A percentile compares a stretch with the other conserved stretches of the same genome.
Evolutionary conservation across 2,797 vertebrate species (phyloP).

Genomic region (Cryptoprocta ferox): DNA sequence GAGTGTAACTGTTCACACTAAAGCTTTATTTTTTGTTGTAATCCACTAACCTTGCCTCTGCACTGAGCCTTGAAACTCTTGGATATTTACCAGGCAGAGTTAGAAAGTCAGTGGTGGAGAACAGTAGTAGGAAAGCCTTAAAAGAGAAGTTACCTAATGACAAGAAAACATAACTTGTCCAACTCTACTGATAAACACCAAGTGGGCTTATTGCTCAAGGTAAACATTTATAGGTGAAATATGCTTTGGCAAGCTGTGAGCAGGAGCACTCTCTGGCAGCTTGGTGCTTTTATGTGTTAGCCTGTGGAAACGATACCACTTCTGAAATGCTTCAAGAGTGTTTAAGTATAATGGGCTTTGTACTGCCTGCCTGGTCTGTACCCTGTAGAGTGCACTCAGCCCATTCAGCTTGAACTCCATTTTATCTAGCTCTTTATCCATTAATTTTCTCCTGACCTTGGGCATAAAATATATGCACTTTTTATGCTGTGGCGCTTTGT

Average conservation of each 20-base stretch:
- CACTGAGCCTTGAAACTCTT: neutral
- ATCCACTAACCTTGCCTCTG: neutral
- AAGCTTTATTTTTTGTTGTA: neutral
- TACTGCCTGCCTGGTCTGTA: conserved; percentile 89
- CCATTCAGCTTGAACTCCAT: conserved; percentile 92
- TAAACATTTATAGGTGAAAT: conserved; percentile 91
- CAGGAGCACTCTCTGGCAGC: conserved; percentile 79
- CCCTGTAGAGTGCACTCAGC: conserved; percentile 89
- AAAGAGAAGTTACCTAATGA: conserved; percentile 80
- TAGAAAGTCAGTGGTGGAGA: neutral
- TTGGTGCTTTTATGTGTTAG: conserved; percentile 87
- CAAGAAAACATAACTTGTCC: conserved; percentile 76
- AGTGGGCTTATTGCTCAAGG: conserved; percentile 90
- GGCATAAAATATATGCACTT: conserved; percentile 91
- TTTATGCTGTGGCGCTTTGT: conserved; percentile 87
- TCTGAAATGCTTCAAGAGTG: conserved; percentile 88
- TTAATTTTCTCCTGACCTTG: conserved; percentile 94
- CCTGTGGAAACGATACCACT: conserved; percentile 89
- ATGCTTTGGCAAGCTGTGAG: conserved; percentile 87
- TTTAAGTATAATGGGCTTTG: conserved; percentile 92
- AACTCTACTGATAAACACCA: conserved; percentile 81
- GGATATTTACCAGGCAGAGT: neutral
- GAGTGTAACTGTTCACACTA: neutral
- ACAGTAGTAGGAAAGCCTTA: neutral
- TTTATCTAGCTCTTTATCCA: conserved; percentile 94